Evolutionary conservation across 2,888 invertebrate genomes (phyloP).

Genomic region (Nezara viridula): DNA sequence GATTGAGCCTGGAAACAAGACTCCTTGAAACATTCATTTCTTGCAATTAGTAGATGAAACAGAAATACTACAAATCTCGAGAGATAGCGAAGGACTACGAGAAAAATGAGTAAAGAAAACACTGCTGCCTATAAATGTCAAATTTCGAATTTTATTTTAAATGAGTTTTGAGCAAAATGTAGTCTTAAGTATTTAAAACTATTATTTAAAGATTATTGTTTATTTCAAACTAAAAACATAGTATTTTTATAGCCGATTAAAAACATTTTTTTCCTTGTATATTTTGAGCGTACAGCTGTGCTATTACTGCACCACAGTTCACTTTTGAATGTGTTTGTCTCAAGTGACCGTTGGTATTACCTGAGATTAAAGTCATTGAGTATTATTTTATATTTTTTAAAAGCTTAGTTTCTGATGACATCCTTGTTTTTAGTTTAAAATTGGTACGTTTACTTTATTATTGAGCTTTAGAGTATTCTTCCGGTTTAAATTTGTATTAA

Average conservation of each 20-base stretch:
- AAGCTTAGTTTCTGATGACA: slow-evolving; percentile 28
- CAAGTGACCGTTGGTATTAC: slow-evolving; percentile 32
- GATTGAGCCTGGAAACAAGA: slow-evolving; percentile 22
- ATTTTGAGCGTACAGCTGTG: neutral
- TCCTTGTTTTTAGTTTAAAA: slow-evolving; percentile 20
- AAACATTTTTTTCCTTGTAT: neutral
- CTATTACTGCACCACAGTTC: neutral
- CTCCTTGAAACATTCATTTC: slow-evolving; percentile 49
- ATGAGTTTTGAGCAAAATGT: neutral
- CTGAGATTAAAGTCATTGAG: slow-evolving; percentile 9
- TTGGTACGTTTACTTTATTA: neutral
- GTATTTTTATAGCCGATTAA: neutral
- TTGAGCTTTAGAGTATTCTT: neutral
- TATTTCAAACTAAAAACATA: neutral
- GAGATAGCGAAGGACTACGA: neutral
- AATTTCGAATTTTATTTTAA: neutral
- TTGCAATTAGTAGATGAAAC: neutral
- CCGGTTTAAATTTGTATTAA: neutral
- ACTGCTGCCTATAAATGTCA: neutral
- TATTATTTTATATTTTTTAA: neutral
- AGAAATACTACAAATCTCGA: neutral
- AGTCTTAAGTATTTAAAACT: neutral
- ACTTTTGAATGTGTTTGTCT: slow-evolving; percentile 42
- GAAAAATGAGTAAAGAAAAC: neutral
- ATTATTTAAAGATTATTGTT: neutral